Conservation (phyloP, 2,888 invertebrate species). For the Yponomeuta sedellus region DNA sequence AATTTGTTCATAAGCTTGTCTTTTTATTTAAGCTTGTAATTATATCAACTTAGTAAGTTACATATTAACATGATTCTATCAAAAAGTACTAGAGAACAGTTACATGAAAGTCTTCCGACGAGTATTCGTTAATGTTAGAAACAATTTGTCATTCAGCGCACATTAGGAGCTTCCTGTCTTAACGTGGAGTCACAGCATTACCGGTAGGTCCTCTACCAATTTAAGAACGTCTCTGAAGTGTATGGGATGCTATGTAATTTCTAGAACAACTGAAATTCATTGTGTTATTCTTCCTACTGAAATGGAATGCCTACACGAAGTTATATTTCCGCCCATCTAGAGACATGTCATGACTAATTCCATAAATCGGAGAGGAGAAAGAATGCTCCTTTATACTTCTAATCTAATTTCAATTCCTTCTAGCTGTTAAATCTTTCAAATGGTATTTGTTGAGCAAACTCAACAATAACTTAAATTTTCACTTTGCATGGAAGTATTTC, state of each 20-base stretch:
- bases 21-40: background rate
- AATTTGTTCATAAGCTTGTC: background rate
- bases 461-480: too few relatives aligned
- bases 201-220: background rate
- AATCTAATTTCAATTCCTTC: too few relatives aligned
- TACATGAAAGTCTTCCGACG: background rate
- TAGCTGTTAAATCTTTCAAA: too few relatives aligned
- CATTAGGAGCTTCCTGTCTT: slow-evolving; percentile 1
- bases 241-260: background rate
- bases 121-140: background rate
- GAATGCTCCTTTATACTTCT: too few relatives aligned
- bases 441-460: too few relatives aligned
- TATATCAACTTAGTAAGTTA: background rate
- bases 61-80: background rate
- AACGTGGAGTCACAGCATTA: background rate
- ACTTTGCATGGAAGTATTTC: too few relatives aligned
- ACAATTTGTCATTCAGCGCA: slow-evolving; percentile 1
- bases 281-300: background rate
- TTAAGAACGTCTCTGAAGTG: background rate
- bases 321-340: background rate
- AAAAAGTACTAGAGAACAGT: background rate
- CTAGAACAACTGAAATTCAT: background rate
- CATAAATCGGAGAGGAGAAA: too few relatives aligned
- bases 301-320: too few relatives aligned
- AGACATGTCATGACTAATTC: background rate